These are phyloP conservation scores for Scaptomyza tumidula DNA, from an alignment of 2,888 invertebrate genomes.

Conservation along the genomic window DNA sequence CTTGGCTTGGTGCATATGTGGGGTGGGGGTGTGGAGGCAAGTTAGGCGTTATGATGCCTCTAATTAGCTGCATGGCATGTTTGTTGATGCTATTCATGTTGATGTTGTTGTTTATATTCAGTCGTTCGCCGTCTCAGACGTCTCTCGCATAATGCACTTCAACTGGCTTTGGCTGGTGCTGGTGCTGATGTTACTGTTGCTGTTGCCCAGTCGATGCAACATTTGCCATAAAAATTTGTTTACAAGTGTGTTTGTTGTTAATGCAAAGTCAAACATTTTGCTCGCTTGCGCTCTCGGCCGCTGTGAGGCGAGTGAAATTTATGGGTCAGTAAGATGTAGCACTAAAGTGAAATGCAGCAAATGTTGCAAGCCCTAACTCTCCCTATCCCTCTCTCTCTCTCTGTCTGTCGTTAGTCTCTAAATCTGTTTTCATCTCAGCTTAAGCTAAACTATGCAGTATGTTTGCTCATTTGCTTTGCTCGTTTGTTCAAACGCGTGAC, in stretches of 20 bases:
- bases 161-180: constrained; percentile 36
- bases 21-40: background rate
- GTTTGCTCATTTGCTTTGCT: constrained; percentile 69
- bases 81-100: constrained; percentile 30
- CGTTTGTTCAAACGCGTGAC: constrained; percentile 72
- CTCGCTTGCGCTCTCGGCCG: constrained; percentile 23
- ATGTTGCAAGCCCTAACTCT: constrained; percentile 17
- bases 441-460: constrained; percentile 54
- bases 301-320: constrained; percentile 68
- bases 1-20: background rate
- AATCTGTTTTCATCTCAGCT: constrained; percentile 21
- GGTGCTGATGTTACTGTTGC: constrained; percentile 37
- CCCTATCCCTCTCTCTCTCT: background rate
- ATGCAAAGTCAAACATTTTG: constrained; percentile 62
- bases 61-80: constrained; percentile 63
- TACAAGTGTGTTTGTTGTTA: constrained; percentile 60
- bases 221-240: constrained; percentile 72
- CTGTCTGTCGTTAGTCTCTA: constrained; percentile 7
- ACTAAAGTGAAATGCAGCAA: constrained; percentile 55
- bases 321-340: constrained; percentile 77
- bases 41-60: constrained; percentile 62
- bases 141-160: constrained; percentile 40
- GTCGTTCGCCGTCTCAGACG: constrained; percentile 22
- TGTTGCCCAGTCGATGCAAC: constrained; percentile 48
- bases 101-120: constrained; percentile 10